A percentile compares a stretch with the other conserved stretches of the same genome.
phyloP scores from a whole-genome alignment of 2,797 vertebrate genomes.

The Xerus rutilus region DNA sequence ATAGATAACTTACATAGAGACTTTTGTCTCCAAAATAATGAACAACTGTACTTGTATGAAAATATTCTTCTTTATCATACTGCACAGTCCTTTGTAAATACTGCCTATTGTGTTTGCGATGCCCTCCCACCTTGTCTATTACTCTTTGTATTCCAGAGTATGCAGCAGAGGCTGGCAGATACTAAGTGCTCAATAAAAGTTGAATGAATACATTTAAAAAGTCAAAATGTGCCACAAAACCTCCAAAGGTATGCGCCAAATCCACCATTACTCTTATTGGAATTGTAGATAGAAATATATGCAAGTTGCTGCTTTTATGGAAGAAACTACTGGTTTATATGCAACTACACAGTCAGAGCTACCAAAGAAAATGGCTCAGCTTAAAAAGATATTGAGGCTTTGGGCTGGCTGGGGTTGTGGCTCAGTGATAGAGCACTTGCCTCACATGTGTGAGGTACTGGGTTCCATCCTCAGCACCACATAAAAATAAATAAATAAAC shows the following conservation, averaged over 20 bases:
- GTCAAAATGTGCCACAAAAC: constrained; percentile 60
- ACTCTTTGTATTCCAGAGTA: not conserved
- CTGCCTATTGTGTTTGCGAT: not conserved
- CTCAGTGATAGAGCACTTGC: no score
- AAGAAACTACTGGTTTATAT: constrained; percentile 20
- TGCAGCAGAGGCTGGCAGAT: not conserved
- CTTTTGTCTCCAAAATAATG: constrained; percentile 50
- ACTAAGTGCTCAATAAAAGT: constrained; percentile 44
- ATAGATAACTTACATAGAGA: not conserved
- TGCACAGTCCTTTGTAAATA: constrained; percentile 16
- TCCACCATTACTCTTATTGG: not conserved
- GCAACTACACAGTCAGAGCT: not conserved
- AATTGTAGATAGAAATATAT: constrained; percentile 35
- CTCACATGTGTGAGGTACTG: no score
- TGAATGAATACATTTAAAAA: constrained; percentile 32
- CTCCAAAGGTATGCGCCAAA: not conserved
- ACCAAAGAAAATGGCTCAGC: not conserved
- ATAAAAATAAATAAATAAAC: no score
- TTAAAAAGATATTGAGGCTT: not conserved
- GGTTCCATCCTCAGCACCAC: no score
- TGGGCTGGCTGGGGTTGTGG: no score
- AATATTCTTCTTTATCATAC: not conserved
- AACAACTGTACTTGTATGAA: not conserved
- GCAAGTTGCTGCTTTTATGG: not conserved
- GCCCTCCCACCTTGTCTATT: not conserved